Base-by-base conservation (phyloP, 2,888 invertebrate species). In the Protodeltote pygarga region DNA sequence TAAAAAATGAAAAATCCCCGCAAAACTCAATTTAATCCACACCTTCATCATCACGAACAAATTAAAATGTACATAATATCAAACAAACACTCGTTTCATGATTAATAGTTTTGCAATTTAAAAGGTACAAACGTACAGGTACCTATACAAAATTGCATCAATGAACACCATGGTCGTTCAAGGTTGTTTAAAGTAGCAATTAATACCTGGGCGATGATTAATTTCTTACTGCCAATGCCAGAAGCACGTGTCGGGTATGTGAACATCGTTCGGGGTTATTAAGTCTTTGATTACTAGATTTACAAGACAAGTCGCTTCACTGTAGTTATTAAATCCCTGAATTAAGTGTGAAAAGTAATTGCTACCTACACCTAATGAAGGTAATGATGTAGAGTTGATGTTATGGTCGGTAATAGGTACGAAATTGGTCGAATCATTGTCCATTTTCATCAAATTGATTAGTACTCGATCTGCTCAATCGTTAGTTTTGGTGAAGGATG, bases 151-250 rank as follows among this genome's bases (percentile, higher is more conserved):
- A 51, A 51, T 44, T 27, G 19, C 54, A 58, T 61, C 48, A 67
- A 35, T 53, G 33, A 49, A 23, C 35, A 49, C 45, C 38, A 47
- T 50, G 28, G 24, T 21, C 14, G 15, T 41, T 31, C 62, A 67
- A 67, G 62, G 67, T 52, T 47, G 37, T 13, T 16, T 24, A 31
- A 55, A 32, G 28, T 32, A 50, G 41, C 33, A 57, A 65, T 68
- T 62, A 68, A 60, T 41, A 33, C 51, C 42, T 47, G 49, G 33
- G 27, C 38, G 25, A 41, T 50, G 51, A 57, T 53, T 64, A 58
- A 49, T 51, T 53, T 38, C 33, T 9, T 14, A 39, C 29, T 29
- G 13, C 27, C 8, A n/a, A n/a, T 23, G 16, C 9, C 45, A 24
- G n/a, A n/a, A 37, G 19, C 48, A 53, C 46, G 57, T 61, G 65